Percentiles rank a stretch among this genome's conserved stretches.
Conservation (phyloP, 2,113 vertebrate genomes). For the Archocentrus centrarchus region DNA sequence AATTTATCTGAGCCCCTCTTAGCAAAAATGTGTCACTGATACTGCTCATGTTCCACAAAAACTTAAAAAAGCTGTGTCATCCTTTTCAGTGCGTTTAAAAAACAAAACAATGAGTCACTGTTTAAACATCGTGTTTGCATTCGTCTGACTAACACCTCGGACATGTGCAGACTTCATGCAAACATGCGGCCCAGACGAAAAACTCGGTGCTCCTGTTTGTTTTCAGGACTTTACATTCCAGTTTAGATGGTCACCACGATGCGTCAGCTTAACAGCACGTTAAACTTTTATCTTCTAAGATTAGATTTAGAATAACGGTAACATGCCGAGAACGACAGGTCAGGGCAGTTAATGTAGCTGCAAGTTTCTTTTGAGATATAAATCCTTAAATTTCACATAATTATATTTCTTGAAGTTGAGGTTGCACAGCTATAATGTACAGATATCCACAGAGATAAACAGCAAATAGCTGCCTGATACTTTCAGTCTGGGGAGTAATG, state of each 20-base stretch:
- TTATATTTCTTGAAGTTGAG: not conserved
- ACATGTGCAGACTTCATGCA: not conserved
- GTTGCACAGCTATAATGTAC: not conserved
- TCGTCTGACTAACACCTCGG: conserved; percentile 35
- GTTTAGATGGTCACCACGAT: conserved; percentile 8
- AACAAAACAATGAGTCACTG: conserved; percentile 6
- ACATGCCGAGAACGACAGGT: not conserved
- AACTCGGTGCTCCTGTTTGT: conserved; percentile 2
- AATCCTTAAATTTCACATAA: conserved; percentile 5
- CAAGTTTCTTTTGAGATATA: not conserved
- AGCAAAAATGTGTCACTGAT: not conserved
- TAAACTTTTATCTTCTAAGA: not conserved
- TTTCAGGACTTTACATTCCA: conserved; percentile 34
- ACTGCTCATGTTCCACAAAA: not conserved
- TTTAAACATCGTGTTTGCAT: conserved; percentile 7
- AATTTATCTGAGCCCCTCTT: not conserved
- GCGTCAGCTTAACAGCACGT: not conserved
- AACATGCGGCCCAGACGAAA: conserved; percentile 22
- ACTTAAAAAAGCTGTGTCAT: not conserved
- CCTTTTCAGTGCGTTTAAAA: not conserved
- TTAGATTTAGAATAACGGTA: conserved; percentile 2
- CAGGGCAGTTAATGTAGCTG: not conserved
- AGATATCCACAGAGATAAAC: not conserved
- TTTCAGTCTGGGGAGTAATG: not conserved
- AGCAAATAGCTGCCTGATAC: not conserved